Conservation (phyloP, 1,140 invertebrate genomes). For the Drosophila ironensis region DNA sequence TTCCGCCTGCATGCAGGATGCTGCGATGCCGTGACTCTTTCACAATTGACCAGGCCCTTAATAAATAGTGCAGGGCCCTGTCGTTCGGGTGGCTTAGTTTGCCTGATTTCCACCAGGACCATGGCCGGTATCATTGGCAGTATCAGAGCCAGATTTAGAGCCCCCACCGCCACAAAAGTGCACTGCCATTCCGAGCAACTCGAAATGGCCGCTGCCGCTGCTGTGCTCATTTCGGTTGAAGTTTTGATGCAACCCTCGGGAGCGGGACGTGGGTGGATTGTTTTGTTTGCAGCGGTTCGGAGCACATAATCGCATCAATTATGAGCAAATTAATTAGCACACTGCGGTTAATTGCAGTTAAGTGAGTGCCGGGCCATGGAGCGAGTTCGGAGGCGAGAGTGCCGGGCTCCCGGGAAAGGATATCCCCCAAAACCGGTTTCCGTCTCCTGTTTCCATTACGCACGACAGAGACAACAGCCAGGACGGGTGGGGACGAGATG, state of each 20-base stretch:
- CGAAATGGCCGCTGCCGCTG: conserved; percentile 26
- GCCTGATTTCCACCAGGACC: conserved; percentile 69
- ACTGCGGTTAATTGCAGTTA: conserved; percentile 76
- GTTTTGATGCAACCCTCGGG: conserved; percentile 59
- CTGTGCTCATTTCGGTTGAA: conserved; percentile 14
- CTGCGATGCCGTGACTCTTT: conserved; percentile 41
- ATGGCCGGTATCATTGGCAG: too few species aligned
- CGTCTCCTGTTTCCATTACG: not conserved
- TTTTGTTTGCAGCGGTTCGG: conserved; percentile 27
- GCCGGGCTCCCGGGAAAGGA: conserved; percentile 5
- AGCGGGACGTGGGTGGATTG: conserved; percentile 28
- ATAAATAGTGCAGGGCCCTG: conserved; percentile 51
- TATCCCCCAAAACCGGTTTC: too few species aligned
- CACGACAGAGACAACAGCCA: conserved; percentile 3
- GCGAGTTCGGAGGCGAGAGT: not conserved
- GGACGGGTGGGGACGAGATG: not conserved
- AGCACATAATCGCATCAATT: conserved; percentile 79
- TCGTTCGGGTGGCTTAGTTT: conserved; percentile 30
- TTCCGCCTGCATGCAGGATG: conserved; percentile 56
- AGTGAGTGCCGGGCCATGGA: conserved; percentile 52
- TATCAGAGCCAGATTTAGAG: too few species aligned
- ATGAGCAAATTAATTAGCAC: conserved; percentile 81
- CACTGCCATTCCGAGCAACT: not conserved
- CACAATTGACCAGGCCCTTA: conserved; percentile 49
- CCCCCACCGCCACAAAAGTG: conserved; percentile 26